phyloP scores from a whole-genome alignment of 1,140 invertebrate species.

The Uloborus diversus region DNA sequence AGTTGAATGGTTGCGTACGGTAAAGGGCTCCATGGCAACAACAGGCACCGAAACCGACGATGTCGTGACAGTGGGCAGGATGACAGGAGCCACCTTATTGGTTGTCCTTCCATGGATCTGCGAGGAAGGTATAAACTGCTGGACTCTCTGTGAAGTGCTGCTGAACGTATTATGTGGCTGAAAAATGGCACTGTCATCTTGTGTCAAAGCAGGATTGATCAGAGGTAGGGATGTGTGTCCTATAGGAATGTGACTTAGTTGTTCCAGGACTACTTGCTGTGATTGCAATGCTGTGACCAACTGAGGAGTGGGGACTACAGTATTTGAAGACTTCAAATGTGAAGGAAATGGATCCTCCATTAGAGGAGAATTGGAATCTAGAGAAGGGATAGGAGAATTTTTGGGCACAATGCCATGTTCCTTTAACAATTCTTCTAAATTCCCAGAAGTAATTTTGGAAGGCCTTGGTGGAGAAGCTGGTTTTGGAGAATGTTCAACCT shows the following conservation, averaged over 20 bases:
- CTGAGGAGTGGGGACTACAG: constrained; percentile 17
- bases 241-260: constrained; percentile 7
- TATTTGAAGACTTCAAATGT: not conserved
- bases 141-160: not conserved
- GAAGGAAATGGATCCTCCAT: constrained; percentile 23
- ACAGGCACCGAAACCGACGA: constrained; percentile 21
- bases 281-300: constrained; percentile 20
- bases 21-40: not conserved
- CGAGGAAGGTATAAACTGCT: constrained; percentile 14
- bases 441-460: constrained; percentile 54
- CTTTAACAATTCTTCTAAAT: constrained; percentile 61
- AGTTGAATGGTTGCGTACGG: constrained; percentile 36
- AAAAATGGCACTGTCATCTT: constrained; percentile 60
- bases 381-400: constrained; percentile 38
- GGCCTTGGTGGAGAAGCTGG: constrained; percentile 17
- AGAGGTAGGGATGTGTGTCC: constrained; percentile 39
- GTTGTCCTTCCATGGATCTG: constrained; percentile 21
- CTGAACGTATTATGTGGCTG: constrained; percentile 44
- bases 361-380: constrained; percentile 39
- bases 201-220: constrained; percentile 58
- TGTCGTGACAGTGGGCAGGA: constrained; percentile 16
- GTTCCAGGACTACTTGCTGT: constrained; percentile 28
- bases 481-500: constrained; percentile 24
- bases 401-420: constrained; percentile 60
- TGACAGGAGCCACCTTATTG: constrained; percentile 1